phyloP scores from a whole-genome alignment of 2,113 vertebrate genomes.

The Vanacampus margaritifer region DNA sequence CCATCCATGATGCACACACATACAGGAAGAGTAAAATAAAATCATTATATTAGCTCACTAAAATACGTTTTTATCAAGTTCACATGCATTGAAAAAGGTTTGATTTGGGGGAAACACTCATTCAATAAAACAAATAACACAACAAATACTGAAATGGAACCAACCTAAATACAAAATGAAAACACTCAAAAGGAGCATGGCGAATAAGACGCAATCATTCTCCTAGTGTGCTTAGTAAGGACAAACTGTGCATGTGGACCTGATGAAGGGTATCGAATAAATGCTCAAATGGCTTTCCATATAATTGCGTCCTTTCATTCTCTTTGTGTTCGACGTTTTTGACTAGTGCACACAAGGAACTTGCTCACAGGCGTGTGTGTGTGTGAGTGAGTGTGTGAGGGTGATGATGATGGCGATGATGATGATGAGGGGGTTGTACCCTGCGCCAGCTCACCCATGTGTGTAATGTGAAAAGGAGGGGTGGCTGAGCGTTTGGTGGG shows the following conservation, averaged over 20 bases:
- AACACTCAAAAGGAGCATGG: not conserved
- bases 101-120: not conserved
- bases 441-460: slow-evolving; percentile 80
- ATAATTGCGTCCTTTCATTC: not conserved
- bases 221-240: too few species aligned
- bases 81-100: not conserved
- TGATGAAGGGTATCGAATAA: not conserved
- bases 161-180: not conserved
- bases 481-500: slow-evolving; percentile 26
- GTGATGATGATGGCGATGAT: slow-evolving; percentile 28
- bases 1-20: slow-evolving; percentile 1
- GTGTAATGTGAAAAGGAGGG: slow-evolving; percentile 88
- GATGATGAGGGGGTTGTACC: slow-evolving; percentile 45
- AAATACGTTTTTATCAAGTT: not conserved
- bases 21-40: not conserved
- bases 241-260: not conserved
- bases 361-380: not conserved
- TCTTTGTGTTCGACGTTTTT: not conserved
- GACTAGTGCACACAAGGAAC: not conserved
- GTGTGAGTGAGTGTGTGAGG: slow-evolving; percentile 24
- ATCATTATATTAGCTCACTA: not conserved
- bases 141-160: not conserved
- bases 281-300: not conserved
- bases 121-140: too few species aligned
- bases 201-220: not conserved